These are phyloP conservation scores for Opisthocomus hoazin DNA, from an alignment of 2,113 vertebrate genomes.

Conservation along the genomic window DNA sequence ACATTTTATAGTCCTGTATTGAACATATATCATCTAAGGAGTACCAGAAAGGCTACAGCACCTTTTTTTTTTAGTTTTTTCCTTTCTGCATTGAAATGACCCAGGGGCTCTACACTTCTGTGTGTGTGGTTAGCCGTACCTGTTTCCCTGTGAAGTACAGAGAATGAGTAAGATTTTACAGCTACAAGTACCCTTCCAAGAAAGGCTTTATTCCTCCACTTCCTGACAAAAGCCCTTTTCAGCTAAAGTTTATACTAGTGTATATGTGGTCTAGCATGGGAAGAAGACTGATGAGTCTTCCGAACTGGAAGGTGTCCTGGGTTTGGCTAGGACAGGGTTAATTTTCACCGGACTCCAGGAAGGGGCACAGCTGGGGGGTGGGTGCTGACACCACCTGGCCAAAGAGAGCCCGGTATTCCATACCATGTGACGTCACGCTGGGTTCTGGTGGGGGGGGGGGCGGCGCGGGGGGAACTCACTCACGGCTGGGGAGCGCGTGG, in stretches of 20 bases:
- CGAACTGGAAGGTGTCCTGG: too few relatives aligned
- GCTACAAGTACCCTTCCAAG: background rate
- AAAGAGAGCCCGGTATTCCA: too few relatives aligned
- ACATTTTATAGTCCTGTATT: background rate
- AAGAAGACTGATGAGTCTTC: background rate
- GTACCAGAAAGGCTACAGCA: background rate
- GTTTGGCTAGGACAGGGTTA: too few relatives aligned
- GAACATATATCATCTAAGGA: background rate
- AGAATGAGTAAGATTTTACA: background rate
- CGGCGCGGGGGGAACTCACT: too few relatives aligned
- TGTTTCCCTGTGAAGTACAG: background rate
- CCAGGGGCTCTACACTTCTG: background rate
- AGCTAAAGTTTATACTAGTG: background rate
- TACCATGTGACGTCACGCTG: too few relatives aligned
- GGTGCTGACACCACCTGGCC: too few relatives aligned
- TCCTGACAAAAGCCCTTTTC: background rate
- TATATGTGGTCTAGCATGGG: background rate
- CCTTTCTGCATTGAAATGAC: background rate
- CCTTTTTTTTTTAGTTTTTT: background rate
- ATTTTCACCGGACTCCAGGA: too few relatives aligned
- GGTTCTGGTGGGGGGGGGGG: too few relatives aligned
- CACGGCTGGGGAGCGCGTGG: too few relatives aligned
- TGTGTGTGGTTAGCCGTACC: background rate
- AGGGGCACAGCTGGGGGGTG: too few relatives aligned
- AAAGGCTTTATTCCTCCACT: background rate